Evolutionary conservation across 2,888 invertebrate genomes (phyloP), one percentile per base, ranked within the genome.

Genomic region (Axea sp.): DNA sequence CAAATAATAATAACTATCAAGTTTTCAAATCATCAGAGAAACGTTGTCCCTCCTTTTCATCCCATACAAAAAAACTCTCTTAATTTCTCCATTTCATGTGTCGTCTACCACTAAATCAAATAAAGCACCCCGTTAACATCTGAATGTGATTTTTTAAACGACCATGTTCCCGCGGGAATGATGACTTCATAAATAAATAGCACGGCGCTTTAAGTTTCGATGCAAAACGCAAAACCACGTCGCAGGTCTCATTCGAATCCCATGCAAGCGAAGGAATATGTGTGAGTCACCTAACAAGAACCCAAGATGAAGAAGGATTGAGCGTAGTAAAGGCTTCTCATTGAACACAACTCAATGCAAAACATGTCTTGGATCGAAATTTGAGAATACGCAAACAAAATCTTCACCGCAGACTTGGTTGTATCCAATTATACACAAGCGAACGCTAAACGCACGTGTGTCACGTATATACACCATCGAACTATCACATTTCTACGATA

Each of bases 321-420:
- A 8, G 31, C 15, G 26, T 31, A 2, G 2, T 2, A 4, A 19
- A 19, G n/a, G n/a, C 4, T 4, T 9, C 24, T 33, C 35, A 39
- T 62, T 24, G 33, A 15, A 12, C 22, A 26, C 33, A 28, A 28
- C 49, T 17, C 35, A 37, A 65, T 31, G 53, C 60, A 39, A 47
- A 71, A 49, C 71, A 57, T 57, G 71, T 57, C 62, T 72, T 37
- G 59, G 59, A 51, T 65, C 51, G 53, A 73, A 59, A 73, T 65
- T 65, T 28, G 53, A 65, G 53, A 31, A 65, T 30, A 33, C 33
- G 65, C 65, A 59, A 72, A 65, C 51, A 59, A 62, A 72, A 65
- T 60, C 72, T 72, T 65, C 12, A 30, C 53, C 51, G 49, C 41
- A 69, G 26, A 33, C 53, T 51, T 22, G 26, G 57, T 30, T 57